Percentiles rank a stretch among this genome's conserved stretches.
phyloP scores from a whole-genome alignment of 2,797 vertebrate genomes.

The Crenuchus spilurus region DNA sequence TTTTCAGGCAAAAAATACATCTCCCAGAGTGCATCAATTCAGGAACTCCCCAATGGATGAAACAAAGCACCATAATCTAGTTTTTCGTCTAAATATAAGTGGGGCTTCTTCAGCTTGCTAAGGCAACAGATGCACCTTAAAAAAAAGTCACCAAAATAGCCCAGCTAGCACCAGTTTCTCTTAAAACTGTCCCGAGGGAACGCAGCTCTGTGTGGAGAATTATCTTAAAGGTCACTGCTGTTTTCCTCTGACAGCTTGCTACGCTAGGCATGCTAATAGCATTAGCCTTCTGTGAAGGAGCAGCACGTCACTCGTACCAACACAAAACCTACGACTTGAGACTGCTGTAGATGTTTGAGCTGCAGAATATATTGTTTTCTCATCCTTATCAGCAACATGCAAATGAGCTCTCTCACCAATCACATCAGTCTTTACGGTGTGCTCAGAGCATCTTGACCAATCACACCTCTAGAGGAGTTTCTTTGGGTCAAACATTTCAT shows the following conservation, averaged over 20 bases:
- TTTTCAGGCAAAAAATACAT: neutral
- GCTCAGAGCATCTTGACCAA: too few relatives aligned
- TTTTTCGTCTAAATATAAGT: neutral
- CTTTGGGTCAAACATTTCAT: too few relatives aligned
- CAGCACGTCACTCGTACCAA: conserved; percentile 7
- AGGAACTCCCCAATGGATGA: too few relatives aligned
- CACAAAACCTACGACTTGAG: neutral
- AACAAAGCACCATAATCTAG: neutral
- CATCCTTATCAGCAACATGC: too few relatives aligned
- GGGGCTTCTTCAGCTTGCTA: neutral
- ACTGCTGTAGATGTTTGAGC: neutral
- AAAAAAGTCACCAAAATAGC: neutral
- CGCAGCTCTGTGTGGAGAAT: conserved; percentile 7
- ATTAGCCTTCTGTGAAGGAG: conserved; percentile 36
- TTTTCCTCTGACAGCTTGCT: conserved; percentile 33
- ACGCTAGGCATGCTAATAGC: conserved; percentile 46
- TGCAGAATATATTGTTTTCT: neutral
- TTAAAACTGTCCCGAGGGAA: neutral
- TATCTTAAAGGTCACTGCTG: conserved; percentile 50
- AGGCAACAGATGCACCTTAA: neutral
- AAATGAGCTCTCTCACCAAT: neutral
- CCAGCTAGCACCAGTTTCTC: neutral
- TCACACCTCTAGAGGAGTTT: too few relatives aligned
- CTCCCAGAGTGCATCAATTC: neutral
- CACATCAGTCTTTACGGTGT: too few relatives aligned